A percentile compares a stretch with the other conserved stretches of the same genome.
These are phyloP conservation scores for Trachelus tabidus DNA, from an alignment of 2,888 invertebrate species.

Conservation along the genomic window DNA sequence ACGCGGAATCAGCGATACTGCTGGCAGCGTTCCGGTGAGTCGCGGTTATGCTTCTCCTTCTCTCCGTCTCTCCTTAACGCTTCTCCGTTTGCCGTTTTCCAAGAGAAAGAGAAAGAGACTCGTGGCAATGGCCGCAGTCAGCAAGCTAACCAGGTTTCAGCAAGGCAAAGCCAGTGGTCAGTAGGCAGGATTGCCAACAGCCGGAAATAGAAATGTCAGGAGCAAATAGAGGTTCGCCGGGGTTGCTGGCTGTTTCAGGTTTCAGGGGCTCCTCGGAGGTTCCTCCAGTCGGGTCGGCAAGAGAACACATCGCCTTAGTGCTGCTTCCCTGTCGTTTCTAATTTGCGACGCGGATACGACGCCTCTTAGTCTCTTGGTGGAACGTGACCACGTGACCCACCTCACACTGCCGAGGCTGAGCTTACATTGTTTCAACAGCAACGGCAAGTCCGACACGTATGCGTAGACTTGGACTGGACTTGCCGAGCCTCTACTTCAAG, in stretches of 20 bases:
- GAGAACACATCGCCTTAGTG: conserved; percentile 28
- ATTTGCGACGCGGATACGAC: conserved; percentile 31
- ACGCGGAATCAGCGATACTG: not conserved
- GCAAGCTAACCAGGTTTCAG: not conserved
- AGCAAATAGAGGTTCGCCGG: not conserved
- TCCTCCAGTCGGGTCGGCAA: not conserved
- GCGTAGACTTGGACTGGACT: not conserved
- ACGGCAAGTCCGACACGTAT: not conserved
- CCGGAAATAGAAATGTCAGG: not conserved
- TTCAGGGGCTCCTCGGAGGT: not conserved
- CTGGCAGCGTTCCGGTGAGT: not conserved
- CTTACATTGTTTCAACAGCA: not conserved
- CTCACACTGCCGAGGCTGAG: not conserved
- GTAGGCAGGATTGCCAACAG: not conserved
- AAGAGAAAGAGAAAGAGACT: not conserved
- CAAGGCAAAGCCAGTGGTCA: not conserved
- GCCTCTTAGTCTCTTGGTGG: conserved; percentile 8
- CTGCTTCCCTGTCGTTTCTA: conserved; percentile 37
- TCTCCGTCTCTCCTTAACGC: not conserved
- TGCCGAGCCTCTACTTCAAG: conserved; percentile 15
- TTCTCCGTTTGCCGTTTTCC: not conserved
- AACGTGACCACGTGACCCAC: not conserved
- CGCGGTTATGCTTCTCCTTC: too few relatives aligned
- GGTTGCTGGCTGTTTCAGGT: not conserved
- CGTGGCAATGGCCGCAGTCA: not conserved